Conservation (phyloP, 2,888 invertebrate genomes). For the Willowsia nigromaculata region DNA sequence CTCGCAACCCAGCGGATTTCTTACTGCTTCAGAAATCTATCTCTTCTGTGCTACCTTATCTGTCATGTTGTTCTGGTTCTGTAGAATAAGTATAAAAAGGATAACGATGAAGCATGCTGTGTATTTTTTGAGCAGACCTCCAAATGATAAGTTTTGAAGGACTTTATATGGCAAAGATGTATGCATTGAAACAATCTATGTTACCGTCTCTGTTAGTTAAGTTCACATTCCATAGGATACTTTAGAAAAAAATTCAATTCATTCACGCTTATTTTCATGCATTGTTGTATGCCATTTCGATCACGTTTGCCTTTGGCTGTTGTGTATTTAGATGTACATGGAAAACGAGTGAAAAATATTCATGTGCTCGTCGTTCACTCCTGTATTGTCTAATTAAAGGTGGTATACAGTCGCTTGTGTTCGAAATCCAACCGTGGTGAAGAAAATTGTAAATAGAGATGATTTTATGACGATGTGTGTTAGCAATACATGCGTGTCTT, state of each 20-base stretch:
- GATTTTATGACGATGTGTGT: not conserved
- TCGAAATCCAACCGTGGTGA: conserved; percentile 47
- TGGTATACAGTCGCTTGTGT: conserved; percentile 33
- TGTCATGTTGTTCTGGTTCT: not conserved
- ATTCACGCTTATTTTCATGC: conserved; percentile 8
- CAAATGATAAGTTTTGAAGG: conserved; percentile 15
- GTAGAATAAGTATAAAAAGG: not conserved
- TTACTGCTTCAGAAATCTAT: not conserved
- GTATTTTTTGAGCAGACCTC: not conserved
- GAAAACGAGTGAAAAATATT: not conserved
- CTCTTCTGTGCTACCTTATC: not conserved
- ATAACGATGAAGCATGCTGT: not conserved
- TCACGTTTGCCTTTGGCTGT: no score
- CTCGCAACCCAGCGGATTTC: conserved; percentile 8
- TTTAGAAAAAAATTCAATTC: not conserved
- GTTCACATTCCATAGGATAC: not conserved
- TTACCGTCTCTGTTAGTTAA: conserved; percentile 26
- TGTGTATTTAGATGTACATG: no score
- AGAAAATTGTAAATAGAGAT: conserved; percentile 30
- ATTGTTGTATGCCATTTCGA: not conserved
- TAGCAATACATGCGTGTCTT: not conserved
- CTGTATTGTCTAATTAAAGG: not conserved
- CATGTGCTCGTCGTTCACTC: conserved; percentile 24
- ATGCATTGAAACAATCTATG: conserved; percentile 11
- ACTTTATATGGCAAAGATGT: not conserved